Conservation (phyloP, 2,888 invertebrate genomes). For the Drosophila rellima region DNA sequence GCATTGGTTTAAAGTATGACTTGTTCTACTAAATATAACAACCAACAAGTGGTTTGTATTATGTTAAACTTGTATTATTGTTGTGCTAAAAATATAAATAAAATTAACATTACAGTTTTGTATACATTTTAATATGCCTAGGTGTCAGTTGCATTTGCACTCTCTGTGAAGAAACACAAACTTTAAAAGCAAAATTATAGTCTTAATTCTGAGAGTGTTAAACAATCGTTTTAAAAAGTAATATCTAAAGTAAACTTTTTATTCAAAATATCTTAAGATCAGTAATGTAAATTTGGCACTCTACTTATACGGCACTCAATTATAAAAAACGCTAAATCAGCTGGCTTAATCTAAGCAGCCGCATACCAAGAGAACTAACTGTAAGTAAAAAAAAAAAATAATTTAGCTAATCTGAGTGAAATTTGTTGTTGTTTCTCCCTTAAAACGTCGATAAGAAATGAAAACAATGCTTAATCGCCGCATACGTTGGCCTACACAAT, state of each 20-base stretch:
- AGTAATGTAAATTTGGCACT: background rate
- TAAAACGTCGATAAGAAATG: conserved; percentile 45
- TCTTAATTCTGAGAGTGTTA: too few species aligned
- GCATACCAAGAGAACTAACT: conserved; percentile 26
- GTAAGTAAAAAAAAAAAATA: conserved; percentile 9
- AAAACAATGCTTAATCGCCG: conserved; percentile 34
- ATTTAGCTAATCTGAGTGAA: conserved; percentile 50
- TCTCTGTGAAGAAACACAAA: background rate
- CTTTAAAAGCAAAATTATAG: too few species aligned
- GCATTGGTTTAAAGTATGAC: conserved; percentile 41
- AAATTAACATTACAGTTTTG: background rate
- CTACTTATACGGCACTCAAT: conserved; percentile 3
- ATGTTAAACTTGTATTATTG: background rate
- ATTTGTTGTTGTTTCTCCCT: conserved; percentile 24
- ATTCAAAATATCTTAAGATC: background rate
- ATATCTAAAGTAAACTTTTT: too few species aligned
- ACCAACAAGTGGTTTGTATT: background rate
- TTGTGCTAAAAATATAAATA: background rate
- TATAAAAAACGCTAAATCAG: conserved; percentile 26
- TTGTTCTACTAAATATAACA: conserved; percentile 6
- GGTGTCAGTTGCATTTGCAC: background rate
- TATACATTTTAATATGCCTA: background rate
- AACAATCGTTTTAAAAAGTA: too few species aligned
- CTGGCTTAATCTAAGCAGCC: conserved; percentile 40
- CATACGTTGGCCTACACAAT: conserved; percentile 18